Base-by-base conservation (phyloP, 2,797 vertebrate species). In the Bradypus variegatus region DNA sequence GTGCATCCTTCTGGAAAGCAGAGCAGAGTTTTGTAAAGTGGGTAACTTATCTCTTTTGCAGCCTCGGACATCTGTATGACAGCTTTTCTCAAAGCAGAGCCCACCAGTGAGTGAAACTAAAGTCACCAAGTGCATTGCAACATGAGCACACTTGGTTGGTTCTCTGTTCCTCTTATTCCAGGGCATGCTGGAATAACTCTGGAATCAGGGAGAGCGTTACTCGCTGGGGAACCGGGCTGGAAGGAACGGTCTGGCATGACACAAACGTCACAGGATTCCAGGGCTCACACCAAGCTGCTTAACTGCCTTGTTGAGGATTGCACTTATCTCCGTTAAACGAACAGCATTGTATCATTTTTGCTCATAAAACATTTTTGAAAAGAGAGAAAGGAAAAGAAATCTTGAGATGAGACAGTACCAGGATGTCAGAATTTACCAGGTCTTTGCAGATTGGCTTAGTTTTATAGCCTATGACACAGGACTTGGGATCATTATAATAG, bases 311-410 rank as follows among this genome's bases (percentile, higher is more conserved):
- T 9, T 82, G 85, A 88, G 85, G 75, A 50, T 2, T 10, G 16
- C 53, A 67, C 64, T 72, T 38, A 84, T 41, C 38, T 75, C 62
- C n/a, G 65, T 78, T 62, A 83, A 69, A 87, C 75, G 69, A 91
- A 90, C 1, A 55, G 84, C 31, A 55, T 14, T 73, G 75, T 85
- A 94, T 93, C 65, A 65, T 38, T 95, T 90, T 84, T 76, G 70
- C n/a, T 90, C 83, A 86, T 50, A 79, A 67, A 86, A 80, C 7
- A 76, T 27, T 58, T 84, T 86, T 90, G 58, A 69, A 53, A 81
- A 88, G 36, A 82, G 16, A 53, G 6, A 41, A 64, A 73, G 62
- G 55, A 89, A 75, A 41, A 29, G 48, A 69, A 29, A 87, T 3
- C 0, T 7, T 94, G 73, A 94, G 86, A 89, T 72, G 33, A 18